Conservation (phyloP, 1,140 invertebrate genomes). For the Lasioglossum albipes region DNA sequence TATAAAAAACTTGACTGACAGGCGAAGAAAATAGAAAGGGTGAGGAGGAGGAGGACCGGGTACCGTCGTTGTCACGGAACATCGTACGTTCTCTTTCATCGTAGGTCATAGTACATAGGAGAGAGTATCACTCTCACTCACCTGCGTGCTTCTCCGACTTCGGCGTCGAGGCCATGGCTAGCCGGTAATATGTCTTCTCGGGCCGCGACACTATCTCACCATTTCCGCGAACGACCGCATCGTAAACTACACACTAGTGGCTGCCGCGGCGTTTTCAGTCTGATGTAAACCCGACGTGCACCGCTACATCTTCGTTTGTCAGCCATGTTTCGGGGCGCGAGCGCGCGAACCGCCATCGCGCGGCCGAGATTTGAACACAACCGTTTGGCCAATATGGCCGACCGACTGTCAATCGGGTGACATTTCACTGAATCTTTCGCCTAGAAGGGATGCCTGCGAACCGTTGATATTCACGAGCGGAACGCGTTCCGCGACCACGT, state of each 20-base stretch:
- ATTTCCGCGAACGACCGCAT: conserved; percentile 69
- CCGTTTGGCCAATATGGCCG: conserved; percentile 53
- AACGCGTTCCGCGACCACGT: background rate
- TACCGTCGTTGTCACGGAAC: conserved; percentile 15
- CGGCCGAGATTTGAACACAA: conserved; percentile 36
- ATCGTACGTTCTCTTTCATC: conserved; percentile 39
- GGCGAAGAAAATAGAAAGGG: background rate
- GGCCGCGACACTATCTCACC: conserved; percentile 69
- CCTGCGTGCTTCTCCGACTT: conserved; percentile 77
- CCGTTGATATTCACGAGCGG: background rate
- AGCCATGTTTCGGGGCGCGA: conserved; percentile 74
- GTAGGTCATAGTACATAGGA: conserved; percentile 38
- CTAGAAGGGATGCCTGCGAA: background rate
- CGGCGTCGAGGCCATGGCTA: conserved; percentile 76
- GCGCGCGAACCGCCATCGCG: conserved; percentile 55
- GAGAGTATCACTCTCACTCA: conserved; percentile 57
- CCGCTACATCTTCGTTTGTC: conserved; percentile 79
- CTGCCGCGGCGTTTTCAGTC: conserved; percentile 72
- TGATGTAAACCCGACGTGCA: conserved; percentile 77
- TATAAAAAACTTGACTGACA: conserved; percentile 12
- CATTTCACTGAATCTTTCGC: conserved; percentile 38
- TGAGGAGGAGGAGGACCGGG: conserved; percentile 6
- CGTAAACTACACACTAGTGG: conserved; percentile 68
- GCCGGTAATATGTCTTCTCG: conserved; percentile 54
- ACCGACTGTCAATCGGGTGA: conserved; percentile 57